phyloP scores from a whole-genome alignment of 2,113 vertebrate genomes.

The Galeopterus variegatus region DNA sequence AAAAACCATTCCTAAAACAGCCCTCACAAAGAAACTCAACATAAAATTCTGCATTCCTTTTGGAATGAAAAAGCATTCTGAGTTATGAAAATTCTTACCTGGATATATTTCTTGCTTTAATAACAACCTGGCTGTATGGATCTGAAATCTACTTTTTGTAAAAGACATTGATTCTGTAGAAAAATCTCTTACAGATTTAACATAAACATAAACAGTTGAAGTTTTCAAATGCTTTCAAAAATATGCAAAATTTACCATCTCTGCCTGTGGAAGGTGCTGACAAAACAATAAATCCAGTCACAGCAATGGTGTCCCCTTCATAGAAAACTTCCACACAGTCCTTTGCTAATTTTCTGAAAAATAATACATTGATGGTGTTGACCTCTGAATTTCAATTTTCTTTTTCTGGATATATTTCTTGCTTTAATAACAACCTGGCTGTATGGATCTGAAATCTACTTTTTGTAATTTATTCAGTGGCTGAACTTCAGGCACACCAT shows the following conservation, averaged over 20 bases:
- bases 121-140: constrained; percentile 79
- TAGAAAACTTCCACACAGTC: no score
- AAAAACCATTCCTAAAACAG: neutral
- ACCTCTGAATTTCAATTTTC: no score
- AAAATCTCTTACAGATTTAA: no score
- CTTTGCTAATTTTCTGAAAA: no score
- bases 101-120: constrained; percentile 82
- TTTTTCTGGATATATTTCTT: constrained; percentile 87
- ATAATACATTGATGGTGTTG: no score
- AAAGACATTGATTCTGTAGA: no score
- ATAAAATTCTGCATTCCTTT: neutral
- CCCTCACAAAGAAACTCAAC: neutral
- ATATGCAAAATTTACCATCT: constrained; percentile 73
- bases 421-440: constrained; percentile 75
- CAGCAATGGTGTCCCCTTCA: constrained; percentile 84
- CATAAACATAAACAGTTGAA: constrained; percentile 87
- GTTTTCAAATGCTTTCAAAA: constrained; percentile 88
- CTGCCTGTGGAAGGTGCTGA: constrained; percentile 48
- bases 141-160: constrained; percentile 80
- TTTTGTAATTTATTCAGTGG: constrained; percentile 81
- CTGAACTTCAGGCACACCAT: constrained; percentile 65
- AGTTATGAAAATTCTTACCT: constrained; percentile 80
- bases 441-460: constrained; percentile 81
- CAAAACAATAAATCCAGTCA: constrained; percentile 85
- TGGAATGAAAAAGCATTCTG: neutral